Evolutionary conservation across 2,888 invertebrate genomes (phyloP), one percentile per base, ranked within the genome.

Genomic region (Pemphredon lugubris): DNA sequence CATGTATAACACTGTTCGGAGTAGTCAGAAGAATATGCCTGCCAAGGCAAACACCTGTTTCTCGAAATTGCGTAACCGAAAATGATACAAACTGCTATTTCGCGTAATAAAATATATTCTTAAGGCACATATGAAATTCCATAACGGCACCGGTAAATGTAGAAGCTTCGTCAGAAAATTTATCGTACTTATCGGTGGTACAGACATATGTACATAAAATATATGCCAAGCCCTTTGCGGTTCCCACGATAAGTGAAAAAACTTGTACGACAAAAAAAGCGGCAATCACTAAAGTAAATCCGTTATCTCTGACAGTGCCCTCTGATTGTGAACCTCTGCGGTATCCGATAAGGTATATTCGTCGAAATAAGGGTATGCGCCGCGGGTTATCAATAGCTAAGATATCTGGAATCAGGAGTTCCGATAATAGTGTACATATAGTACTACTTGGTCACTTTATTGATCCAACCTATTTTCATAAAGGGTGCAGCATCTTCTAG

Each of bases 401-500:
- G 20, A 54, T 61, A 65, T 42, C 21, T 18, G 4, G 26, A 23
- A 51, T n/a, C n/a, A 73, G 30, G 20, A 45, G 16, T 40, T 48
- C 55, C 45, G 23, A 50, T 47, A 55, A 72, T 67, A 63, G 32
- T 26, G 7, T 26, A 26, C 26, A 26, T 26, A 26, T 26, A 26
- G 26, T 26, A 26, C 7, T 54, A 16, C 34, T 42, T 57, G 60
- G 60, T 51, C 42, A 45, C 20, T 66, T 59, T 7, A 71, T 71
- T 57, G 63, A 71, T 64, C 39, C 14, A 18, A 47, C 58, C 58
- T 55, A 66, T 42, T 53, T 66, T 61, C 50, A 26, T 30, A 40
- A 14, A 42, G 54, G 48, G 34, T 30, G 42, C 13, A 50, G 42
- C 47, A n/a, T n/a, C n/a, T n/a, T n/a, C n/a, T n/a, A n/a, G n/a